Base-by-base conservation (phyloP, 2,888 invertebrate species). In the Erebia palarica region DNA sequence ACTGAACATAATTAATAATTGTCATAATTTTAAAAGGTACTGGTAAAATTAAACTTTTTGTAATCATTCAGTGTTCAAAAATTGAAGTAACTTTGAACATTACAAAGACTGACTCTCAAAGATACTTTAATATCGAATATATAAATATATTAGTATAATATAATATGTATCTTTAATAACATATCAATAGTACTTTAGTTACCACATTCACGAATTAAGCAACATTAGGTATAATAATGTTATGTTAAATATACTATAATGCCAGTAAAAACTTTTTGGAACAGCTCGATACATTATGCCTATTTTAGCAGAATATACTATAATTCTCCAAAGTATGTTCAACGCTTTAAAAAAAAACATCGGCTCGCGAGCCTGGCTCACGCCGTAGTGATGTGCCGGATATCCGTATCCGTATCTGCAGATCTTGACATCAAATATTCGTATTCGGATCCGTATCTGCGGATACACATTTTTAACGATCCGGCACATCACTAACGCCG, bases 171-270 rank as follows among this genome's bases (percentile, higher is more conserved):
- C n/a, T n/a, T n/a, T 2, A 60, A 10, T 16, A 60, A n/a, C 3
- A 64, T 27, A 65, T 65, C 65, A 27, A 64, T 21, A 64, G 53
- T 53, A 51, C n/a, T 65, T 65, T 27, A 65, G 10, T 27, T 51
- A 65, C 51, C 53, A 65, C 65, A 61, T 16, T 42, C 60, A 65
- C 65, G 36, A 65, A 27, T 36, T 13, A 65, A 65, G 53, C 65
- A 65, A 65, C 36, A 65, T 51, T 64, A 64, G 13, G 47, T 47
- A 47, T 47, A 47, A 47, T 21, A 60, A 55, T 55, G 5, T 55
- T 55, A 55, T 49, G 9, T 21, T 21, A 64, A 51, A 51, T 53
- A 53, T 63, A 13, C 11, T 53, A 36, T 53, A 36, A 36, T 53
- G 53, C 18, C 53, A 65, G 10, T 53, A 53, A 65, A 49, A 49